Evolutionary conservation across 2,888 invertebrate species (phyloP).

Genomic region (Rhingia campestris): DNA sequence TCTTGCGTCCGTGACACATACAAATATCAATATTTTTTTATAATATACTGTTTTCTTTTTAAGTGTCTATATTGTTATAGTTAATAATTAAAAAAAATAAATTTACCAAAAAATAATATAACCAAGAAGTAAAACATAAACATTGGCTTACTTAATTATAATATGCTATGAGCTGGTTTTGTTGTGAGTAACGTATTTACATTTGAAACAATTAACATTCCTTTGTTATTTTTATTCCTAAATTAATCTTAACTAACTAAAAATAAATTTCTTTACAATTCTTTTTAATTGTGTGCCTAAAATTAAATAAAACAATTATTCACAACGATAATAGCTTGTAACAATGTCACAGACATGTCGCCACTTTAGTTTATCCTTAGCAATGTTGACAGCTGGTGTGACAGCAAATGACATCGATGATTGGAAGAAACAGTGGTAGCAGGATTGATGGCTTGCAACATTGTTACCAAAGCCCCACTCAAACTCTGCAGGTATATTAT

Average conservation of each 20-base stretch:
- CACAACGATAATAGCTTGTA: constrained; percentile 57
- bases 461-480: constrained; percentile 44
- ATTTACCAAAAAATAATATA: constrained; percentile 23
- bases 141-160: constrained; percentile 29
- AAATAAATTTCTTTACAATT: constrained; percentile 21
- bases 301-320: constrained; percentile 60
- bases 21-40: constrained; percentile 41
- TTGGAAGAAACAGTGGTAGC: neutral
- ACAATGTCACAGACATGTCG: constrained; percentile 53
- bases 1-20: constrained; percentile 51
- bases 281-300: constrained; percentile 36
- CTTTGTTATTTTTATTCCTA: constrained; percentile 11
- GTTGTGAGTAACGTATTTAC: constrained; percentile 65
- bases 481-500: constrained; percentile 11
- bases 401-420: neutral
- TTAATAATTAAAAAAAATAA: constrained; percentile 36
- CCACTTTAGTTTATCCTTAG: neutral
- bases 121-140: constrained; percentile 3
- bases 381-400: constrained; percentile 1
- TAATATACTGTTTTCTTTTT: constrained; percentile 51
- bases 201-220: constrained; percentile 54
- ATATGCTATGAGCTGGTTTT: constrained; percentile 59
- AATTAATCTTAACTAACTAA: constrained; percentile 51
- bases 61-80: constrained; percentile 33
- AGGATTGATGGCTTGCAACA: constrained; percentile 4